A percentile compares a stretch with the other conserved stretches of the same genome.
These are phyloP conservation scores for Whitmania pigra DNA, from an alignment of 1,140 invertebrate species.

Conservation along the genomic window DNA sequence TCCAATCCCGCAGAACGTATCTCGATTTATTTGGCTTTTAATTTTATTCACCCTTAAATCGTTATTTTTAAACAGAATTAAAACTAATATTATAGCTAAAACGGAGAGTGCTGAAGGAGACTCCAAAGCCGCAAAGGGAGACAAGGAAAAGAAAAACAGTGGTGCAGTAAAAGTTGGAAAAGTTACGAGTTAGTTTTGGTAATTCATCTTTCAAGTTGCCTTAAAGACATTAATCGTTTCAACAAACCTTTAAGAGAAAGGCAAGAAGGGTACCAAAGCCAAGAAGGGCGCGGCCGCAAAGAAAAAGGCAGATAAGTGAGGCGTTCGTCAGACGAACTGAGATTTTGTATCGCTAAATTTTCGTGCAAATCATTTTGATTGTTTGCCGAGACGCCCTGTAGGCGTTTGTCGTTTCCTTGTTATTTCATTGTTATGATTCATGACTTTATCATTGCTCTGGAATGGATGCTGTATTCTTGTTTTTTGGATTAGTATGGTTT, in stretches of 20 bases:
- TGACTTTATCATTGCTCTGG: too few relatives aligned
- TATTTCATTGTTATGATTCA: too few relatives aligned
- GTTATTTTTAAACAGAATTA: too few relatives aligned
- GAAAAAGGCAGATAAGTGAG: neutral
- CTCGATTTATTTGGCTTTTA: too few relatives aligned
- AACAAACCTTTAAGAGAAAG: neutral
- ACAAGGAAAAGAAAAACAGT: neutral
- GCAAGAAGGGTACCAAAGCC: constrained; percentile 2
- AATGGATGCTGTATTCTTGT: too few relatives aligned
- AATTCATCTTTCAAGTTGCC: neutral
- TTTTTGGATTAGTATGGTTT: too few relatives aligned
- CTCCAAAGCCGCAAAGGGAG: neutral
- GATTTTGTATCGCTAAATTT: neutral
- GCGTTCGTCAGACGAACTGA: neutral
- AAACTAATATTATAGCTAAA: neutral
- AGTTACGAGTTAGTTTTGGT: neutral
- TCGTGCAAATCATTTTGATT: neutral
- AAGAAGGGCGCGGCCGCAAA: neutral
- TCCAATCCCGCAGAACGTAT: too few relatives aligned
- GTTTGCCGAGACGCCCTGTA: neutral
- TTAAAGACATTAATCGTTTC: too few relatives aligned
- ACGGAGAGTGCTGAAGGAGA: constrained; percentile 1
- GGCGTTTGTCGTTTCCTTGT: neutral
- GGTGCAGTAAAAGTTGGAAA: constrained; percentile 1
- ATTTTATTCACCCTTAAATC: too few relatives aligned